A percentile compares a stretch with the other conserved stretches of the same genome.
These are phyloP conservation scores for Ganaspis brasiliensis DNA, from an alignment of 2,888 invertebrate genomes.

Conservation along the genomic window DNA sequence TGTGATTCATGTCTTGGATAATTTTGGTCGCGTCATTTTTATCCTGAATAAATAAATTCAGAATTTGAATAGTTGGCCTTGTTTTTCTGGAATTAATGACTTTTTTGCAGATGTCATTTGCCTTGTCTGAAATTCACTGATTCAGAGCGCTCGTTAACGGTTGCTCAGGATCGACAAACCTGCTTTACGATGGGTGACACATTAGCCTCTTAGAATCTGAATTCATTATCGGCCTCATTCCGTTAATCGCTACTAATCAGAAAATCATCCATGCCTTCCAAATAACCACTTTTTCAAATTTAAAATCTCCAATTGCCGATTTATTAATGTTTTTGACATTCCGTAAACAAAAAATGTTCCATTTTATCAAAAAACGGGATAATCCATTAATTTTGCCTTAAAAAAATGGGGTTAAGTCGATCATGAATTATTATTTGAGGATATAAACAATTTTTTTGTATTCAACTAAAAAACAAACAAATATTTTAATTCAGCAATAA, in stretches of 20 bases:
- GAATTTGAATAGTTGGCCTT: neutral
- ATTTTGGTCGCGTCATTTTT: too few species aligned
- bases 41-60: neutral
- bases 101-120: neutral
- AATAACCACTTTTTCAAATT: neutral
- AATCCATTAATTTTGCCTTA: neutral
- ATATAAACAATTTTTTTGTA: neutral
- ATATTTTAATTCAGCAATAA: too few species aligned
- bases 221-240: slow-evolving; percentile 29
- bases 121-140: slow-evolving; percentile 28
- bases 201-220: slow-evolving; percentile 20
- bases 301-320: neutral
- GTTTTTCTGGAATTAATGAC: slow-evolving; percentile 3
- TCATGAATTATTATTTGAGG: neutral
- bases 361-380: slow-evolving; percentile 19
- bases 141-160: slow-evolving; percentile 28
- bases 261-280: neutral
- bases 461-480: neutral
- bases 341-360: neutral
- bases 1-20: too few species aligned
- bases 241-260: slow-evolving; percentile 31
- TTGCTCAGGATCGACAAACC: slow-evolving; percentile 23
- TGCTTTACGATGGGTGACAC: slow-evolving; percentile 13
- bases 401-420: slow-evolving; percentile 6
- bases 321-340: neutral